Conservation (phyloP, 2,113 vertebrate genomes). For the Leptodactylus fuscus region DNA sequence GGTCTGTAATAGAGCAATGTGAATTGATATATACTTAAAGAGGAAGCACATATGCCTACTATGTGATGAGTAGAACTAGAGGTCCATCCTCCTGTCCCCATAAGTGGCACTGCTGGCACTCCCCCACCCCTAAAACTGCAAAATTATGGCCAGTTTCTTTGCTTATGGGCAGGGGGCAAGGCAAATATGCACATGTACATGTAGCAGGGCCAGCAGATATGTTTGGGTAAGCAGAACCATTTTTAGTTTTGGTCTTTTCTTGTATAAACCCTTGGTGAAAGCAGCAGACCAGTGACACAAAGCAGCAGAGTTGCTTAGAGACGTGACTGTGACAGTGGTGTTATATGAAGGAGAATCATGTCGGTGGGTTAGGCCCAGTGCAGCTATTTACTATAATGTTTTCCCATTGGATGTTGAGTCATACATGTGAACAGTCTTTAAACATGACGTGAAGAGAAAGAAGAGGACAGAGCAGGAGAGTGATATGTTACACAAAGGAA, state of each 20-base stretch:
- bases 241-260: background rate
- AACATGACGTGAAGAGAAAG: too few relatives aligned
- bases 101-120: background rate
- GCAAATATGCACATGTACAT: too few relatives aligned
- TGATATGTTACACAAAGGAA: background rate
- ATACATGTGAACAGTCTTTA: background rate
- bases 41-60: too few relatives aligned
- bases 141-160: too few relatives aligned
- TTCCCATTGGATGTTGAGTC: background rate
- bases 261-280: background rate
- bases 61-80: background rate
- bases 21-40: background rate
- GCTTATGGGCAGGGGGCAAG: too few relatives aligned
- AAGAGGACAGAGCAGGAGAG: too few relatives aligned
- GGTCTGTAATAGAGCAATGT: too few relatives aligned
- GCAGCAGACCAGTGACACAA: too few relatives aligned
- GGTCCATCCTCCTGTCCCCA: background rate
- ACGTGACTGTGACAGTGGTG: background rate
- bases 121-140: background rate
- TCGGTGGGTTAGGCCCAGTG: background rate
- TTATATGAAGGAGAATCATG: constrained; percentile 1
- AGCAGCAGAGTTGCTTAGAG: background rate
- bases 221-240: background rate
- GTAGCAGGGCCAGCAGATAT: background rate
- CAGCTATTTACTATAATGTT: background rate